Percentiles rank a stretch among this genome's conserved stretches.
These are phyloP conservation scores for Hesperia comma DNA, from an alignment of 2,888 invertebrate genomes.

Conservation along the genomic window DNA sequence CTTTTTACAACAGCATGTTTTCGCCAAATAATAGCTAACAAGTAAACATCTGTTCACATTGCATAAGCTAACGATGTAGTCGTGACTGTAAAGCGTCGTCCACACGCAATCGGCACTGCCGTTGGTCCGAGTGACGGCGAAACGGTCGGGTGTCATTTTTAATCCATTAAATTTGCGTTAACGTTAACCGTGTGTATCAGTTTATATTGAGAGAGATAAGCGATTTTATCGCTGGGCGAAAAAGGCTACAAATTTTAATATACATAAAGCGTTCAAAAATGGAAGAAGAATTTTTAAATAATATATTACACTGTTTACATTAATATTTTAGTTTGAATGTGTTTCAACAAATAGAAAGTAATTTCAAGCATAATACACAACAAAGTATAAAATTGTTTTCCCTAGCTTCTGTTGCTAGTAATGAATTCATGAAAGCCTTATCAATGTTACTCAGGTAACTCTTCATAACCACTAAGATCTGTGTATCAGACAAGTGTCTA, in stretches of 20 bases:
- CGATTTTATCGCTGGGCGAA: background rate
- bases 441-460: too few species aligned
- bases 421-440: too few species aligned
- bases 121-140: background rate
- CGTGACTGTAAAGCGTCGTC: background rate
- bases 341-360: too few species aligned
- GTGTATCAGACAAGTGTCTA: background rate
- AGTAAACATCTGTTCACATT: background rate
- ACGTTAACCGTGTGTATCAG: conserved; percentile 26
- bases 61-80: background rate
- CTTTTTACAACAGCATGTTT: background rate
- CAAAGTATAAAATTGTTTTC: too few species aligned
- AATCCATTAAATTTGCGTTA: conserved; percentile 25
- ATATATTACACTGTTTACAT: too few species aligned
- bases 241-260: background rate
- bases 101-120: background rate
- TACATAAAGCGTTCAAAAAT: too few species aligned
- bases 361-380: too few species aligned
- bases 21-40: background rate
- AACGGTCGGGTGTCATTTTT: background rate
- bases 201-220: background rate
- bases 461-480: too few species aligned
- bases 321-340: too few species aligned
- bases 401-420: too few species aligned
- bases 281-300: too few species aligned